Percentiles rank a stretch among this genome's conserved stretches.
Conservation (phyloP, 2,113 vertebrate species). For the Bufo gargarizans region DNA sequence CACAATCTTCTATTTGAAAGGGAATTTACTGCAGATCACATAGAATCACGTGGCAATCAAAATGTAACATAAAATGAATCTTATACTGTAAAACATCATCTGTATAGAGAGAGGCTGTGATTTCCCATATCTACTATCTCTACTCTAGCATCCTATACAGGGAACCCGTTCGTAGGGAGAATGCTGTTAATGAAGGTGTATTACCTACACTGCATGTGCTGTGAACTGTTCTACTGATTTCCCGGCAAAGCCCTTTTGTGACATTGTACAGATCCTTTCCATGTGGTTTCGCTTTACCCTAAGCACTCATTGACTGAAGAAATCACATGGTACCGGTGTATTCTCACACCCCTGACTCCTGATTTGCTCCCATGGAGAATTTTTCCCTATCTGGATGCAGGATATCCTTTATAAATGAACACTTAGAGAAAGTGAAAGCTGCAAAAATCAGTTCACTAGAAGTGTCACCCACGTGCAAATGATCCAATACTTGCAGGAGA, state of each 20-base stretch:
- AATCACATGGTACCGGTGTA: background rate
- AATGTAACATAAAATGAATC: background rate
- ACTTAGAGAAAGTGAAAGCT: background rate
- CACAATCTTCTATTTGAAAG: background rate
- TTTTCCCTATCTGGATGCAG: background rate
- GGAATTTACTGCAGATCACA: background rate
- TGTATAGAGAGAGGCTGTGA: background rate
- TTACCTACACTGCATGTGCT: background rate
- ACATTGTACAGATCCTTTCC: background rate
- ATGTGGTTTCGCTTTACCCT: constrained; percentile 23
- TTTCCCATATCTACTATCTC: background rate
- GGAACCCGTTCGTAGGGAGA: background rate
- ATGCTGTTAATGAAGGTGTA: background rate
- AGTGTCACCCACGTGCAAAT: background rate
- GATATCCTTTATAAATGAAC: background rate
- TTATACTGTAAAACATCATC: background rate
- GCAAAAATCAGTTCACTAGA: background rate
- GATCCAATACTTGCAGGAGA: background rate
- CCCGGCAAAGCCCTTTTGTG: background rate
- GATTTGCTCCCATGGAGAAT: background rate
- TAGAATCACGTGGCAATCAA: background rate
- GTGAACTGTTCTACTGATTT: background rate
- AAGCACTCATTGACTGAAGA: background rate
- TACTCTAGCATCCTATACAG: background rate
- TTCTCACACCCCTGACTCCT: background rate